Evolutionary conservation across 2,888 invertebrate genomes (phyloP), one percentile per base, ranked within the genome.

Genomic region (Ernsta delagoae): DNA sequence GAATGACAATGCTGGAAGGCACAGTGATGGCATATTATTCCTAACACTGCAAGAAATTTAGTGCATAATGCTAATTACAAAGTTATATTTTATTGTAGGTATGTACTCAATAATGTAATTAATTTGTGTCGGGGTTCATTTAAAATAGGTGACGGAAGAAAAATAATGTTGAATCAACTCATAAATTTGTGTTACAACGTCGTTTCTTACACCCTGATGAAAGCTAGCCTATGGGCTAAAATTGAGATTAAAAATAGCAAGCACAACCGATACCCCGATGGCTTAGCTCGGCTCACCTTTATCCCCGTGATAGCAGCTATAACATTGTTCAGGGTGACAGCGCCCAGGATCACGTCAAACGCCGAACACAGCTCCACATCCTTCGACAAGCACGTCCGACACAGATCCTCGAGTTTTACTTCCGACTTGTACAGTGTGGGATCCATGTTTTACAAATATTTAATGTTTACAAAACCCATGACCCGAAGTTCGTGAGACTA

Each of bases 311-410:
- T 79, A 71, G 84, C 77, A 64, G 84, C 75, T 36, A 92, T 84
- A 34, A 88, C 75, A 57, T 73, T 77, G 69, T 85, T 82, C 48
- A 91, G 75, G 9, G 85, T 77, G 5, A 41, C 45, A 8, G 79
- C 71, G 39, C 83, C 88, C 50, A 79, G 71, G 70, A 72, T 77
- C 48, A 81, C 75, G 71, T 87, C 87, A 74, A 89, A 92, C 9
- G 92, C 77, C 0, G 89, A 87, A 75, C 82, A 77, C 70, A 90
- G 77, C 65, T 85, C 83, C 68, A 79, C 82, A 71, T 89, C 89
- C 78, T 87, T 88, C 3, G 85, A 80, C 73, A 93, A 79, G 78
- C 92, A 92, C n/a, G 92, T 92, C 69, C 92, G 81, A 75, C 92
- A 92, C 61, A 91, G 71, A 70, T 86, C 78, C 78, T 88, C 88